Conservation (phyloP, 2,797 vertebrate genomes). For the Macroramphosus scolopax region DNA sequence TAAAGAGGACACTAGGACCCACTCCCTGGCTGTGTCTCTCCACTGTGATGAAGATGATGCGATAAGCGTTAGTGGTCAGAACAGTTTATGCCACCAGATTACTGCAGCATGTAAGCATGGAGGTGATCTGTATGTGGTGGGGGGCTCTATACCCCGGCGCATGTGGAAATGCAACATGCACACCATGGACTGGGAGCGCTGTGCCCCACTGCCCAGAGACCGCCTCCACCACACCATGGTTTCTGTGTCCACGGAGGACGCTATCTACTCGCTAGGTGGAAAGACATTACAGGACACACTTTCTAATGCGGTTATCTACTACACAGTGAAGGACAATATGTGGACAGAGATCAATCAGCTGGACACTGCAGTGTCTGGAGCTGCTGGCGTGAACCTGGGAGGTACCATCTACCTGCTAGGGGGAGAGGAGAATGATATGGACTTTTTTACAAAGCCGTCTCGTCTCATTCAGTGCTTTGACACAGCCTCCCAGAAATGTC, state of each 20-base stretch:
- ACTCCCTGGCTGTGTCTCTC: conserved; percentile 93
- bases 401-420: conserved; percentile 95
- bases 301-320: conserved; percentile 95
- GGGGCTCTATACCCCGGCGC: conserved; percentile 94
- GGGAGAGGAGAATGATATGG: conserved; percentile 97
- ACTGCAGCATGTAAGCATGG: conserved; percentile 97
- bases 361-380: conserved; percentile 93
- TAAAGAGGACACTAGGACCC: conserved; percentile 93
- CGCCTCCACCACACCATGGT: conserved; percentile 96
- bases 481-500: conserved; percentile 88
- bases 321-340: conserved; percentile 93
- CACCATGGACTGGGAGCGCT: conserved; percentile 98
- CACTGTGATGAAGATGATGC: conserved; percentile 94
- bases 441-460: conserved; percentile 98
- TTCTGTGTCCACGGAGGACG: conserved; percentile 87
- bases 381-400: conserved; percentile 92
- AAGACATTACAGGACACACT: conserved; percentile 96
- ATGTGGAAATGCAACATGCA: conserved; percentile 99
- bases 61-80: conserved; percentile 95
- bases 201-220: conserved; percentile 93
- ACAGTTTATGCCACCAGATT: conserved; percentile 98
- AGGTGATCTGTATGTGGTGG: conserved; percentile 93
- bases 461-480: conserved; percentile 97
- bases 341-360: conserved; percentile 96
- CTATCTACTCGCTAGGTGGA: conserved; percentile 94